These are phyloP conservation scores for Ichneumon xanthorius DNA, from an alignment of 2,888 invertebrate genomes.

Conservation along the genomic window DNA sequence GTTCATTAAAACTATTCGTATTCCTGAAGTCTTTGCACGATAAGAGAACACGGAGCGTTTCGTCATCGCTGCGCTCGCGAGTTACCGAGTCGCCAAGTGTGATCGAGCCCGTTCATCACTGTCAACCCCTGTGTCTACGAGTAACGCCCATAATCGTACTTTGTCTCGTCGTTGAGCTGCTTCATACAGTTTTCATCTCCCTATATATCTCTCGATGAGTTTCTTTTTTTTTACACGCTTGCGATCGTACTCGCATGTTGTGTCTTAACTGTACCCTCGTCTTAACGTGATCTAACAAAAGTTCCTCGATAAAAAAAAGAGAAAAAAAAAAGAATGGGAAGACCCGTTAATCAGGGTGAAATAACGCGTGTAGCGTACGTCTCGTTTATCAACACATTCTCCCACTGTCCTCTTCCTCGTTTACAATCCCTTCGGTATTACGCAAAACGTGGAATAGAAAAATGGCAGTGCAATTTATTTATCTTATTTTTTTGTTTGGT, in stretches of 20 bases:
- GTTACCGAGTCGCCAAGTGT: not conserved
- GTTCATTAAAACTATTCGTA: constrained; percentile 59
- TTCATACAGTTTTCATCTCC: constrained; percentile 73
- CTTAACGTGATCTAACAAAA: constrained; percentile 72
- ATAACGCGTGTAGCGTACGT: constrained; percentile 8
- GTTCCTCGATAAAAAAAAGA: constrained; percentile 72
- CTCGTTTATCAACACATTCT: constrained; percentile 29
- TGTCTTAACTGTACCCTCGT: constrained; percentile 27
- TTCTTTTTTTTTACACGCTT: constrained; percentile 38
- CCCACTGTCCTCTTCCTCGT: constrained; percentile 61
- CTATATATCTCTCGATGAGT: constrained; percentile 6
- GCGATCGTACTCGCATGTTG: constrained; percentile 7
- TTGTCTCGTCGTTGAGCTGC: constrained; percentile 66
- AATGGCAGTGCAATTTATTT: constrained; percentile 69
- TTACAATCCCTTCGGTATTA: constrained; percentile 33
- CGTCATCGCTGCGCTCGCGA: constrained; percentile 17
- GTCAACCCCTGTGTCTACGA: constrained; percentile 14
- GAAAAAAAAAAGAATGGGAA: constrained; percentile 72
- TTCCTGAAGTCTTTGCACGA: constrained; percentile 72
- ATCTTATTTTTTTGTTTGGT: constrained; percentile 36
- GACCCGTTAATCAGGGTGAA: constrained; percentile 71
- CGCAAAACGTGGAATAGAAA: constrained; percentile 57
- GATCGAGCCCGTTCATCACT: constrained; percentile 28
- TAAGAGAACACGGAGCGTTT: constrained; percentile 51
- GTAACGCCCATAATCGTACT: constrained; percentile 12